These are phyloP conservation scores for Dinocampus coccinellae DNA, from an alignment of 2,888 invertebrate genomes.

Conservation along the genomic window DNA sequence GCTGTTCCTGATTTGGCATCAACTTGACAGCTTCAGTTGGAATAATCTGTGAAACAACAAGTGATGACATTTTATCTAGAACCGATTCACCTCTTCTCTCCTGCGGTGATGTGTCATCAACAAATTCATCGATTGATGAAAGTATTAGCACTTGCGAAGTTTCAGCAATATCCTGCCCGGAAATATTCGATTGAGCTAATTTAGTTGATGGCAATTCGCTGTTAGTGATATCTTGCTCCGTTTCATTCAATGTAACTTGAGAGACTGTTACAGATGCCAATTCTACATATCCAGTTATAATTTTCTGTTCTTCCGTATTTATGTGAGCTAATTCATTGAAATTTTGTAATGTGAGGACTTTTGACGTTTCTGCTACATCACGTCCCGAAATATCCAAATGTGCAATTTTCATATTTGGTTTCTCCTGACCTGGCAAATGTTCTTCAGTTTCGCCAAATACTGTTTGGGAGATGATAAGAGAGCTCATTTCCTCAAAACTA, in stretches of 20 bases:
- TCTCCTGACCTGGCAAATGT: slow-evolving; percentile 38
- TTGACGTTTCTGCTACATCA: slow-evolving; percentile 63
- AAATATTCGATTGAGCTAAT: slow-evolving; percentile 59
- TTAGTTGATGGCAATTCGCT: slow-evolving; percentile 54
- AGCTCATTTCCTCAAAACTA: slow-evolving; percentile 43
- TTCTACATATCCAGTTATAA: slow-evolving; percentile 53
- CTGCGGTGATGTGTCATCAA: slow-evolving; percentile 35
- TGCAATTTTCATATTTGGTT: slow-evolving; percentile 47
- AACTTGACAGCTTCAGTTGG: slow-evolving; percentile 54
- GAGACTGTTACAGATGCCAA: slow-evolving; percentile 52
- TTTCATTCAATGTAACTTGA: slow-evolving; percentile 51
- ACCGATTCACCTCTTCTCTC: slow-evolving; percentile 47
- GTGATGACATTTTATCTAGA: slow-evolving; percentile 55
- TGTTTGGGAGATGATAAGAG: slow-evolving; percentile 52
- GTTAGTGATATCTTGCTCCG: slow-evolving; percentile 46
- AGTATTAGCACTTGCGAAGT: slow-evolving; percentile 41
- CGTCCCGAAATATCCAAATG: slow-evolving; percentile 51
- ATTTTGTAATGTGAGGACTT: slow-evolving; percentile 51
- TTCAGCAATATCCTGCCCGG: slow-evolving; percentile 55
- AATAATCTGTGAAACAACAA: slow-evolving; percentile 53
- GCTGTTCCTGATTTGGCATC: slow-evolving; percentile 47
- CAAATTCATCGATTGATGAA: slow-evolving; percentile 41
- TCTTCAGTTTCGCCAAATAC: slow-evolving; percentile 52
- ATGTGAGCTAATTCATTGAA: slow-evolving; percentile 54
- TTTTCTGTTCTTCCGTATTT: slow-evolving; percentile 47